Conservation (phyloP, 2,797 vertebrate genomes). For the Loris lydekkerianus region DNA sequence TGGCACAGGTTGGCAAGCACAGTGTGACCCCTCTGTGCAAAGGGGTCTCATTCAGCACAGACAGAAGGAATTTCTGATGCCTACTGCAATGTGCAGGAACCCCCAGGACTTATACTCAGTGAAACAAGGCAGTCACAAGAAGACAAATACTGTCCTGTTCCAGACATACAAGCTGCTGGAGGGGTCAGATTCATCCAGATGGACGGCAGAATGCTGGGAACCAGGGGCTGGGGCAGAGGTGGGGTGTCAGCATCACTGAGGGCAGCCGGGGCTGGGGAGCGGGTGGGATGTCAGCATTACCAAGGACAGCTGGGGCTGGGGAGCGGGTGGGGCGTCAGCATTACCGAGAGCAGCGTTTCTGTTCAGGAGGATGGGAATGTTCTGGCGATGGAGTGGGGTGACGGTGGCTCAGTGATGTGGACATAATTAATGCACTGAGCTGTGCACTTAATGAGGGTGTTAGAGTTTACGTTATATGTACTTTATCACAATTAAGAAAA, state of each 20-base stretch:
- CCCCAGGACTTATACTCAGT: background rate
- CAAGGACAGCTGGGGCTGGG: too few species aligned
- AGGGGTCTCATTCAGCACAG: background rate
- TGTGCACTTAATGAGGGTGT: fast-evolving
- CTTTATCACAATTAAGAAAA: background rate
- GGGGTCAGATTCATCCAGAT: background rate
- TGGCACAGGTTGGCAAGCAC: background rate
- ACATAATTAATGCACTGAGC: background rate
- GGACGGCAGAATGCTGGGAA: background rate
- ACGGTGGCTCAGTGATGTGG: background rate
- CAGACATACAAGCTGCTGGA: too few species aligned
- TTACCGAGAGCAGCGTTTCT: background rate
- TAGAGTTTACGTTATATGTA: too few species aligned
- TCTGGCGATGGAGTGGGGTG: background rate
- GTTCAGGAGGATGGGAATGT: background rate
- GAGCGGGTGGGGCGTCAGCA: too few species aligned
- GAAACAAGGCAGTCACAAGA: background rate
- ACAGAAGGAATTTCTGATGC: background rate
- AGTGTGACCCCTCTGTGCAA: background rate
- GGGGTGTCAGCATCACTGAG: background rate
- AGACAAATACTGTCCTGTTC: background rate
- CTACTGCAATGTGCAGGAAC: background rate
- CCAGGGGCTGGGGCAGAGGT: background rate
- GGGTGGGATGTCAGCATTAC: too few species aligned
- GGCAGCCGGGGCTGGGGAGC: too few species aligned